A percentile compares a stretch with the other conserved stretches of the same genome.
These are phyloP conservation scores for Eremophila alpestris DNA, from an alignment of 2,797 vertebrate species.

Conservation along the genomic window DNA sequence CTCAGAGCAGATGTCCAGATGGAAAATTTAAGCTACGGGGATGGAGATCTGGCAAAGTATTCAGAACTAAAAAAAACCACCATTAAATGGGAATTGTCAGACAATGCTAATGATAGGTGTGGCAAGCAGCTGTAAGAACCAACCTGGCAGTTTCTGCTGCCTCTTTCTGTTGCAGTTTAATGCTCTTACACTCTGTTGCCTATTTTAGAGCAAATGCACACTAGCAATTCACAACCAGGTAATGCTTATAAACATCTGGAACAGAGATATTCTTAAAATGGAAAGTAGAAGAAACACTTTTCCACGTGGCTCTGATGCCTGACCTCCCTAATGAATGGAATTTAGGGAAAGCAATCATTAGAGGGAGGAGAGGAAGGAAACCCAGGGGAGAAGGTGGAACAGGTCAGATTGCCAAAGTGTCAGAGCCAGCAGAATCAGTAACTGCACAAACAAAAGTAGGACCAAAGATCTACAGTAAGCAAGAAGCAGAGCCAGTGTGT, in stretches of 20 bases:
- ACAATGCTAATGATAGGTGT: conserved; percentile 53
- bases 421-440: neutral
- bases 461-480: neutral
- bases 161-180: conserved; percentile 15
- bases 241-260: neutral
- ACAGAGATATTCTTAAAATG: conserved; percentile 26
- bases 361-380: conserved; percentile 45
- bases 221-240: neutral
- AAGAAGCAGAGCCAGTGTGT: neutral
- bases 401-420: neutral
- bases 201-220: conserved; percentile 26
- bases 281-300: neutral
- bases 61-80: neutral
- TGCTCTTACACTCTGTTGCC: neutral
- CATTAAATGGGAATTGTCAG: conserved; percentile 22
- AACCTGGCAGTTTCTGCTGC: conserved; percentile 3
- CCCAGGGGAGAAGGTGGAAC: neutral
- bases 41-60: neutral
- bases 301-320: neutral
- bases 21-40: neutral
- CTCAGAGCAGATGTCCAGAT: conserved; percentile 11
- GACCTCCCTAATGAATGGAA: conserved; percentile 24
- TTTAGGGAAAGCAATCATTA: conserved; percentile 17
- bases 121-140: conserved; percentile 30
- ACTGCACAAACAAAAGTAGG: neutral